Base-by-base conservation (phyloP, 2,888 invertebrate species). In the Pterostichus niger region DNA sequence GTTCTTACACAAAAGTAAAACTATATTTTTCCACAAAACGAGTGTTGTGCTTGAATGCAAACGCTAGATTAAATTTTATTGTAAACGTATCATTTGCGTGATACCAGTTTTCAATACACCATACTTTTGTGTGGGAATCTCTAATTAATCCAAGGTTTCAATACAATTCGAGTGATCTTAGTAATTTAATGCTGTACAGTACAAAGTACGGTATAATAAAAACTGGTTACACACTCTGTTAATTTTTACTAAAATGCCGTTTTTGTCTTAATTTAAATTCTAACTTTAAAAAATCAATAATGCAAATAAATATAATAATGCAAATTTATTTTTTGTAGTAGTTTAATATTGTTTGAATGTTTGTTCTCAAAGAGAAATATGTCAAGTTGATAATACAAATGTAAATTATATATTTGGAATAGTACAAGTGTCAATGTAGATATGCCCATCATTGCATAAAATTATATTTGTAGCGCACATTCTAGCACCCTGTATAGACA, bases 321-420 rank as follows among this genome's bases (percentile, higher is more conserved):
- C 81, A 82, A 82, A 73, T 82, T 61, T 82, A 68, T 71, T 15
- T 31, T 82, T 82, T 56, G 81, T 82, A 82, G 81, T 82, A 82
- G 81, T 82, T 24, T 49, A 78, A 49, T 79, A 64, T 79, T 56
- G 56, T 46, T 79, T 64, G 44, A 44, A 3, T 78, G 44, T 59
- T 59, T 11, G 24, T 59, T 59, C 31, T 77, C 24, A 77, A 24
- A 78, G 46, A 79, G 46, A 44, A 79, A 61, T 49, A 79, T 46
- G 64, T 79, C 49, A 61, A 64, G 49, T 64, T 64, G 49, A 61
- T 79, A 71, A 81, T 81, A 73, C 73, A 81, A 73, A 82, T 82
- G 75, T 82, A 82, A 82, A 82, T 82, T 82, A 82, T 82, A 82
- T 82, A 82, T 82, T 82, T 82, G 75, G 82, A 56, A 82, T 82